These are phyloP conservation scores for Upupa epops DNA, from an alignment of 2,113 vertebrate genomes.

Conservation along the genomic window DNA sequence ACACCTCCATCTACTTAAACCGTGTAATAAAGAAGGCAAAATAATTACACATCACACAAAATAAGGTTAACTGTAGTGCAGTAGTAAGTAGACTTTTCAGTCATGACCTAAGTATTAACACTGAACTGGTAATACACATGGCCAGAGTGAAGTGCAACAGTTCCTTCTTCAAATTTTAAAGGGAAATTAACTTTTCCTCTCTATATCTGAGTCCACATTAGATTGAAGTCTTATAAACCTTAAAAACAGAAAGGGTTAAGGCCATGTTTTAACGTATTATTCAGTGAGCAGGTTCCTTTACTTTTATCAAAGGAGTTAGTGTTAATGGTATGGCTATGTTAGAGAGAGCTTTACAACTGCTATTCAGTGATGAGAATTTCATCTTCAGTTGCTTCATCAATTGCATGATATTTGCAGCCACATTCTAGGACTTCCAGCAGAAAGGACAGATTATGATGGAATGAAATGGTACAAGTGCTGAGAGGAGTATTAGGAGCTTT, in stretches of 20 bases:
- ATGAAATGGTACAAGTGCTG: background rate
- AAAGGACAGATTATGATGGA: background rate
- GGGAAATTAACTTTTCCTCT: background rate
- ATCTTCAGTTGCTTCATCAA: background rate
- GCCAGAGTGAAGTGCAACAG: background rate
- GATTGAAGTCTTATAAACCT: background rate
- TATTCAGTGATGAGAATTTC: background rate
- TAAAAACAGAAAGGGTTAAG: background rate
- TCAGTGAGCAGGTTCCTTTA: background rate
- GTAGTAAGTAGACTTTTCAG: background rate
- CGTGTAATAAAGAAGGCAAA: background rate
- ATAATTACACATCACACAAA: background rate
- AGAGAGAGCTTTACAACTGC: background rate
- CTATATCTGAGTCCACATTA: background rate
- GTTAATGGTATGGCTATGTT: background rate
- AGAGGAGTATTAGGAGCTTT: background rate
- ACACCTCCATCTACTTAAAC: background rate
- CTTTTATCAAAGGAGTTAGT: background rate
- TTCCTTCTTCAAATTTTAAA: background rate
- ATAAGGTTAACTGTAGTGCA: background rate
- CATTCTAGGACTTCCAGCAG: background rate
- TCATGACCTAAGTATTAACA: background rate
- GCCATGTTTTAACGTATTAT: background rate
- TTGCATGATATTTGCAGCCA: background rate
- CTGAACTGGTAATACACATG: background rate